Conservation (phyloP, 1,140 invertebrate genomes). For the Sinonovacula constricta region DNA sequence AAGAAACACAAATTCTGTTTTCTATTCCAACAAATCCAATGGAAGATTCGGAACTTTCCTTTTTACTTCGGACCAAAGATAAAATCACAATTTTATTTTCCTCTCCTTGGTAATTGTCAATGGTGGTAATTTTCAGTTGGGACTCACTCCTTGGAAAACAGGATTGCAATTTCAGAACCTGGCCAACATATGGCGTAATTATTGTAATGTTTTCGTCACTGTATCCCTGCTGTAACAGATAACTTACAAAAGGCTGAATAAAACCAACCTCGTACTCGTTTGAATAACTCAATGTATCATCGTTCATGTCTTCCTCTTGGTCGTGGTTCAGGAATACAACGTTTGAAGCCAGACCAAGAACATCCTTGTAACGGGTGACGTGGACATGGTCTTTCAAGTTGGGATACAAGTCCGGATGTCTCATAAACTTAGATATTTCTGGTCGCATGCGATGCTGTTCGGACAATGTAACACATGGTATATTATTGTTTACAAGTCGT, state of each 20-base stretch:
- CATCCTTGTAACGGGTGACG: not conserved
- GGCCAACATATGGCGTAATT: too few species aligned
- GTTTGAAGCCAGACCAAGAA: not conserved
- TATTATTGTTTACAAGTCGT: not conserved
- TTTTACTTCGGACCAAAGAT: slow-evolving; percentile 87
- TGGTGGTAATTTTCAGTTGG: slow-evolving; percentile 80
- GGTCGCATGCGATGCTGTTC: too few species aligned
- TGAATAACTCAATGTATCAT: too few species aligned
- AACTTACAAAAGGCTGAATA: too few species aligned
- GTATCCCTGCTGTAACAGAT: too few species aligned
- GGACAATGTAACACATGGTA: not conserved
- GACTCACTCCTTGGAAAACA: too few species aligned
- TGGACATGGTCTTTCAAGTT: not conserved
- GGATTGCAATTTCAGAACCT: too few species aligned
- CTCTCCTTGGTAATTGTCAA: slow-evolving; percentile 88
- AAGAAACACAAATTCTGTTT: slow-evolving; percentile 77
- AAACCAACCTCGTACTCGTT: too few species aligned
- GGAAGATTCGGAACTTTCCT: slow-evolving; percentile 90
- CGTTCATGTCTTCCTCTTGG: too few species aligned
- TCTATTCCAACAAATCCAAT: slow-evolving; percentile 82
- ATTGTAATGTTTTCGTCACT: too few species aligned
- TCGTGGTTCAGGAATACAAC: not conserved
- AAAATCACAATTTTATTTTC: slow-evolving; percentile 90
- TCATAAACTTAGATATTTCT: too few species aligned
- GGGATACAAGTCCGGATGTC: too few species aligned